Conservation (phyloP, 2,113 vertebrate species). For the Danio rerio region DNA sequence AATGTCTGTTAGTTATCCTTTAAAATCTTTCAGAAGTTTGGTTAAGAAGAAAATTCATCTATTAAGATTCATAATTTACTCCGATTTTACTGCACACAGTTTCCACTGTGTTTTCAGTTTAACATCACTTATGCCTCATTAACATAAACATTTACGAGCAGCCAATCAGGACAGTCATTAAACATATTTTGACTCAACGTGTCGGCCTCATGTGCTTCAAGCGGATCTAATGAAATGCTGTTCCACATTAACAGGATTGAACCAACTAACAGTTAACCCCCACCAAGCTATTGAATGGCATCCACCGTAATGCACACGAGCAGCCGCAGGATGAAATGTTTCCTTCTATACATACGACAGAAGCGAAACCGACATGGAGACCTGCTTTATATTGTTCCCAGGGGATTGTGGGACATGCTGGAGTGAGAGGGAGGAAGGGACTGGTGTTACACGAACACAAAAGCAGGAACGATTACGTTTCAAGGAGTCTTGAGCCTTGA, state of each 20-base stretch:
- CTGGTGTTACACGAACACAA: not conserved
- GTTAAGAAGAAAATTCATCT: too few species aligned
- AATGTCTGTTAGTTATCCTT: too few species aligned
- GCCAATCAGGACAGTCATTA: conserved; percentile 2
- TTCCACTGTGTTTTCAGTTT: not conserved
- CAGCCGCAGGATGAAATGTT: conserved; percentile 66
- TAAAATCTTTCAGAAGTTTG: too few species aligned
- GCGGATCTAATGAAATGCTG: conserved; percentile 79
- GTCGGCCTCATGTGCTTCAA: conserved; percentile 51
- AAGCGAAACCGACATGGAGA: conserved; percentile 69
- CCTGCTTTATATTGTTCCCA: conserved; percentile 63
- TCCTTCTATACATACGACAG: conserved; percentile 67
- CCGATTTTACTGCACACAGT: not conserved
- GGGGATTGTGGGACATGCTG: conserved; percentile 61
- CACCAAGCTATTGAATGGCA: conserved; percentile 73
- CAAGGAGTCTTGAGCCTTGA: not conserved
- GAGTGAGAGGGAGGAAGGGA: conserved; percentile 6
- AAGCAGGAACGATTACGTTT: conserved; percentile 3
- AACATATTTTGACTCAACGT: not conserved
- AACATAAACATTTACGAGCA: not conserved
- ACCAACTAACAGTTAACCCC: conserved; percentile 66
- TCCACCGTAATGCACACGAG: conserved; percentile 70
- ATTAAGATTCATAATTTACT: not conserved
- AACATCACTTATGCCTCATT: not conserved
- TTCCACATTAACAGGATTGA: conserved; percentile 82